phyloP scores from a whole-genome alignment of 2,113 vertebrate species.

The Chaetodon auriga region DNA sequence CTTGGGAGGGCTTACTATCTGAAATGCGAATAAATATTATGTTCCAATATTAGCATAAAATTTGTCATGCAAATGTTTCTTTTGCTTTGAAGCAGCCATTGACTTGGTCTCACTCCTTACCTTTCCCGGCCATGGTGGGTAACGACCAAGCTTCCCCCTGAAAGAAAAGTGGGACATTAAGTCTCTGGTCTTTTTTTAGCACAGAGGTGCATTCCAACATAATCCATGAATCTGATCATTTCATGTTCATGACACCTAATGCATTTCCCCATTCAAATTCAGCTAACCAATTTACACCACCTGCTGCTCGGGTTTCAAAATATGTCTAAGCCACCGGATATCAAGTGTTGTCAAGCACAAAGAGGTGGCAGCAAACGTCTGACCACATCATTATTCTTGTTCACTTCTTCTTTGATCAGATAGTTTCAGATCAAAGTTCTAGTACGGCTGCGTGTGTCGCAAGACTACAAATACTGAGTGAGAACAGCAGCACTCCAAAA shows the following conservation, averaged over 20 bases:
- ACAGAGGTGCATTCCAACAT: not conserved
- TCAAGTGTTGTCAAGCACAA: not conserved
- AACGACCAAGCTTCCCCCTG: slow-evolving; percentile 98
- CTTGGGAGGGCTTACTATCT: slow-evolving; percentile 98
- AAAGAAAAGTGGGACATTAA: slow-evolving; percentile 52
- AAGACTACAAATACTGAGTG: no score
- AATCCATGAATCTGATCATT: no score
- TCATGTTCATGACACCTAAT: not conserved
- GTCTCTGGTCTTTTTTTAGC: no score
- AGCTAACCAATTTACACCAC: not conserved
- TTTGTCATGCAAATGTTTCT: not conserved
- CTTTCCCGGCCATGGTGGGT: slow-evolving; percentile 99
- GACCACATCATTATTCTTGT: no score
- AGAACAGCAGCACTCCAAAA: no score
- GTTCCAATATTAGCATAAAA: not conserved
- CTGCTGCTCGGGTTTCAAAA: not conserved
- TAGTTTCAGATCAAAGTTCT: not conserved
- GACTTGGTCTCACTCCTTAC: slow-evolving; percentile 76
- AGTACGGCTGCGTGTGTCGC: no score
- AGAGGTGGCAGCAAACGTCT: not conserved
- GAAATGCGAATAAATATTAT: slow-evolving; percentile 41
- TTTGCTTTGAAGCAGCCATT: not conserved
- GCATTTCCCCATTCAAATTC: not conserved
- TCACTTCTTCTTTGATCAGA: not conserved
- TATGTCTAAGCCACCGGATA: not conserved